Base-by-base conservation (phyloP, 2,888 invertebrate genomes). In the Phengaris alcon region DNA sequence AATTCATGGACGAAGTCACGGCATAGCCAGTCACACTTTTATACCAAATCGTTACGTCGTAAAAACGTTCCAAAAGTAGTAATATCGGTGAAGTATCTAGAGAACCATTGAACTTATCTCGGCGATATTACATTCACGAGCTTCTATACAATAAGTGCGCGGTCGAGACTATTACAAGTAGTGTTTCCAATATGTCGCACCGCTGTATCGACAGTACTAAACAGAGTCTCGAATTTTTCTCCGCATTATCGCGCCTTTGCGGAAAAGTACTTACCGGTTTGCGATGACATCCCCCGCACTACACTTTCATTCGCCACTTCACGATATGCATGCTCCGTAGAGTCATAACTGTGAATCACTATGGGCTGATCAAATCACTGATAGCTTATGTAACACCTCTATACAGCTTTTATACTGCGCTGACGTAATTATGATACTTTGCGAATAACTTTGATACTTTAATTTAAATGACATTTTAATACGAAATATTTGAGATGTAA, bases 201-300 rank as follows among this genome's bases (percentile, higher is more conserved):
- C 78, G 77, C 79, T 77, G 79, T 83, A 83, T 84, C 82, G 83
- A 84, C 82, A 83, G 80, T 81, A 82, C 81, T 82, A 79, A 80
- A 77, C 79, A 82, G 82, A 81, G 83, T 80, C 80, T 81, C 81
- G 84, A 84, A 87, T 89, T 86, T 87, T 89, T 87, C 86, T 84
- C 81, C 81, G 84, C 87, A 88, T 89, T 90, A 90, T 90, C 90
- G 84, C 83, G 83, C 80, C 81, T 82, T 82, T 83, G 82, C 89
- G 90, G 91, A 90, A 91, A 89, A 88, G 90, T 90, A 92, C 92
- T 93, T 93, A 93, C 93, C 91, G 93, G 93, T 87, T 82, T 81
- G 82, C 85, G 86, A 91, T 91, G 89, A 86, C 88, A 87, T 88
- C 90, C 90, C 87, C 80, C 75, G 89, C 85, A 81, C 81, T 81